phyloP scores from a whole-genome alignment of 2,888 invertebrate genomes.

The Disparrhopalites patrizii region DNA sequence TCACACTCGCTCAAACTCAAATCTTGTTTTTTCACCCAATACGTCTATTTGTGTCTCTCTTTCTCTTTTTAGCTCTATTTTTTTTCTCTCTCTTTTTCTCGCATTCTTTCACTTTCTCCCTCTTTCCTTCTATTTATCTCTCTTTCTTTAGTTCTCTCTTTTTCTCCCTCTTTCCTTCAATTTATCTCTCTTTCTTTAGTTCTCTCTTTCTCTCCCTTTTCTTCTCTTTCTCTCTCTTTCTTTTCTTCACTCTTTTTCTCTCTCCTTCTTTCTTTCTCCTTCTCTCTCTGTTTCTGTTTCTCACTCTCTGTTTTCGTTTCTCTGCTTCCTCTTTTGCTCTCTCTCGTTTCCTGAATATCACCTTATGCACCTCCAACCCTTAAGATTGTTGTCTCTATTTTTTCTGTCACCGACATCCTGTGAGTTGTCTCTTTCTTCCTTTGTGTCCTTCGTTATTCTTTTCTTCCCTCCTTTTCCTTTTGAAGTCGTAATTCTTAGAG shows the following conservation, averaged over 20 bases:
- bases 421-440: too few species aligned
- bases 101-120: not conserved
- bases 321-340: not conserved
- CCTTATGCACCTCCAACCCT: too few species aligned
- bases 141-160: not conserved
- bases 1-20: constrained; percentile 12
- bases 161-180: not conserved
- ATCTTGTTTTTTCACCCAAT: constrained; percentile 1
- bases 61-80: not conserved
- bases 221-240: too few species aligned
- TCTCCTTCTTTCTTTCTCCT: too few species aligned
- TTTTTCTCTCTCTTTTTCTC: not conserved
- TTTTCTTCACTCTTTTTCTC: too few species aligned
- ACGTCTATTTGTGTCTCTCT: not conserved
- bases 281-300: not conserved
- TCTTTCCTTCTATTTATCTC: too few species aligned
- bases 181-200: not conserved
- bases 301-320: not conserved
- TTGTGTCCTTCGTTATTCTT: too few species aligned
- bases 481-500: too few species aligned
- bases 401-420: too few species aligned
- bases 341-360: too few species aligned
- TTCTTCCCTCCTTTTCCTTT: not conserved
- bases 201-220: too few species aligned
- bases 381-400: too few species aligned